Evolutionary conservation across 64 coral and sea anemone species (phyloP).

Genomic region (Actinia tenebrosa): DNA sequence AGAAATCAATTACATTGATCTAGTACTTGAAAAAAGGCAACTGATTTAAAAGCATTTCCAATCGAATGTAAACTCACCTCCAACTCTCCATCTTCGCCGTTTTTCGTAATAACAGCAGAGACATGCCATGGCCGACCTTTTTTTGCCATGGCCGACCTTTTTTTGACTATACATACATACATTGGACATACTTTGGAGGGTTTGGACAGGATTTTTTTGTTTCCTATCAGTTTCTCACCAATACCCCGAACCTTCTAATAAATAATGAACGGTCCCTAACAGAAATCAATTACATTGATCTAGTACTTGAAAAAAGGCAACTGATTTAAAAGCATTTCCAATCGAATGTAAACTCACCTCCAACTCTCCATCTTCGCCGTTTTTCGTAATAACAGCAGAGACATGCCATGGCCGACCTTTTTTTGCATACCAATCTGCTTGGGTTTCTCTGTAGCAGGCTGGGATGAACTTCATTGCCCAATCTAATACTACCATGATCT

Average conservation of each 20-base stretch:
- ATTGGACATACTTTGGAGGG: too few relatives aligned
- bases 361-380: constrained; percentile 24
- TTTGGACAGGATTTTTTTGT: too few relatives aligned
- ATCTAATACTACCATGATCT: constrained; percentile 46
- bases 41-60: background rate
- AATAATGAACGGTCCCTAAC: too few relatives aligned
- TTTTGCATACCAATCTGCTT: constrained; percentile 57
- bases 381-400: constrained; percentile 34
- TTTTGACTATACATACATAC: too few relatives aligned
- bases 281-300: too few relatives aligned
- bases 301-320: too few relatives aligned
- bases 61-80: constrained; percentile 17
- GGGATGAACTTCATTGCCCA: constrained; percentile 70
- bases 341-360: constrained; percentile 17
- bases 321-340: background rate
- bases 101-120: constrained; percentile 34
- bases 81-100: constrained; percentile 24
- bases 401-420: constrained; percentile 54
- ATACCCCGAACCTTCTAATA: too few relatives aligned
- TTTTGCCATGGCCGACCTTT: too few relatives aligned
- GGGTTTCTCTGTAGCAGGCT: constrained; percentile 29
- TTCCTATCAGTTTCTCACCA: too few relatives aligned
- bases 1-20: too few relatives aligned
- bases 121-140: constrained; percentile 54
- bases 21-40: too few relatives aligned